phyloP scores from a whole-genome alignment of 2,888 invertebrate species.

The Heliconius sara region DNA sequence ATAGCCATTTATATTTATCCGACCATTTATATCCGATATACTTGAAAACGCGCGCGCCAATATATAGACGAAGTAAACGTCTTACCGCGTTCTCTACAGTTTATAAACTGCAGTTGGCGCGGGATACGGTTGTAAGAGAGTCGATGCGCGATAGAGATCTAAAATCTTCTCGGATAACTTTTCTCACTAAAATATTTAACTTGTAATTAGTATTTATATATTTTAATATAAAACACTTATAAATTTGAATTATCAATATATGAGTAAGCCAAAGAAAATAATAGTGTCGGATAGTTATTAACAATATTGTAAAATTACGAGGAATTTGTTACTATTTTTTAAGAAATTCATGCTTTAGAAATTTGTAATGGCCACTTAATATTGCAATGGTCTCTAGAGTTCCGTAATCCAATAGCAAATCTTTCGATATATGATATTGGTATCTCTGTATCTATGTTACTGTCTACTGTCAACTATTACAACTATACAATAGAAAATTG shows the following conservation, averaged over 20 bases:
- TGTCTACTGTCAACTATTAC: not conserved
- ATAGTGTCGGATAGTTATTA: not conserved
- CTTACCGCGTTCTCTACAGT: constrained; percentile 63
- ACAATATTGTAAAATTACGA: not conserved
- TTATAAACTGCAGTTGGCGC: constrained; percentile 58
- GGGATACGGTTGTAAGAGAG: constrained; percentile 10
- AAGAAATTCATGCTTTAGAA: not conserved
- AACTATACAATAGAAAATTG: not conserved
- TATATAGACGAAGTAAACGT: constrained; percentile 58
- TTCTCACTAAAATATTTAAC: not conserved
- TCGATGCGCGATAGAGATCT: constrained; percentile 1
- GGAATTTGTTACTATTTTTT: not conserved
- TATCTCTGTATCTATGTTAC: not conserved
- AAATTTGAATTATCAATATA: too few relatives aligned
- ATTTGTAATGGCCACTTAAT: not conserved
- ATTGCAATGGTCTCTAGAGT: not conserved
- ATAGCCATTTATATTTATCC: too few relatives aligned
- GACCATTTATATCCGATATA: constrained; percentile 44
- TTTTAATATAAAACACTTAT: too few relatives aligned
- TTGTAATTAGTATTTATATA: too few relatives aligned
- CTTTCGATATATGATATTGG: not conserved
- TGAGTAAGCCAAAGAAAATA: not conserved
- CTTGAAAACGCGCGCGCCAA: constrained; percentile 56
- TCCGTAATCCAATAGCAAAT: constrained; percentile 1
- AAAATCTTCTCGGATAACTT: not conserved